Conservation (phyloP, 2,888 invertebrate species). For the Orthonevra nobilis region DNA sequence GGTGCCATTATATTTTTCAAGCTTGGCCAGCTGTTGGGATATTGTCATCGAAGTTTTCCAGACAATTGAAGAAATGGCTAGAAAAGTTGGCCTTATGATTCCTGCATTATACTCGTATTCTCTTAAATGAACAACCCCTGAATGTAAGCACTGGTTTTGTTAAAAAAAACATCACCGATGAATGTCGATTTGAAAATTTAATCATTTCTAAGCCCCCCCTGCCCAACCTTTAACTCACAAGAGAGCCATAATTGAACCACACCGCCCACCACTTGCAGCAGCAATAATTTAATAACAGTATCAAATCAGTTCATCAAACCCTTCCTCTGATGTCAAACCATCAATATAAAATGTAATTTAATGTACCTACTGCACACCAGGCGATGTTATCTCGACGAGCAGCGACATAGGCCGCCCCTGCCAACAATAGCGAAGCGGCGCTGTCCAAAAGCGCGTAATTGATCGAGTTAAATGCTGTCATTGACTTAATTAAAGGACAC, state of each 20-base stretch:
- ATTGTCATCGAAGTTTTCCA: no score
- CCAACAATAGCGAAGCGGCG: neutral
- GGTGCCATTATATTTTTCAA: no score
- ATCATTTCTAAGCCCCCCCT: no score
- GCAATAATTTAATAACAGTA: slow-evolving; percentile 59
- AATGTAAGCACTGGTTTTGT: no score
- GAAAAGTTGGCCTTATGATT: no score
- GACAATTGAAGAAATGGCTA: no score
- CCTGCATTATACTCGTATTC: no score
- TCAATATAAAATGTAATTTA: slow-evolving; percentile 54
- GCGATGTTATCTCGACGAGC: slow-evolving; percentile 61
- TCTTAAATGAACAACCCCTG: no score
- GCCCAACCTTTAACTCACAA: no score
- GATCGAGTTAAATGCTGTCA: slow-evolving; percentile 69
- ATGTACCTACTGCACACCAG: slow-evolving; percentile 40
- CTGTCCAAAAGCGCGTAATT: slow-evolving; percentile 58
- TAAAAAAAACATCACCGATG: no score
- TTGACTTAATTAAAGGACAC: slow-evolving; percentile 70
- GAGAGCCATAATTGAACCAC: slow-evolving; percentile 24
- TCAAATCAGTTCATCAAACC: slow-evolving; percentile 57
- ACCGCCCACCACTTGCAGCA: slow-evolving; percentile 45
- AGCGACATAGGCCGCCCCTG: slow-evolving; percentile 9
- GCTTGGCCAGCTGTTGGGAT: no score
- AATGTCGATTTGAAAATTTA: no score
- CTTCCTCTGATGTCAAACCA: slow-evolving; percentile 39